phyloP scores from a whole-genome alignment of 2,113 vertebrate species.

The Pipa parva region DNA sequence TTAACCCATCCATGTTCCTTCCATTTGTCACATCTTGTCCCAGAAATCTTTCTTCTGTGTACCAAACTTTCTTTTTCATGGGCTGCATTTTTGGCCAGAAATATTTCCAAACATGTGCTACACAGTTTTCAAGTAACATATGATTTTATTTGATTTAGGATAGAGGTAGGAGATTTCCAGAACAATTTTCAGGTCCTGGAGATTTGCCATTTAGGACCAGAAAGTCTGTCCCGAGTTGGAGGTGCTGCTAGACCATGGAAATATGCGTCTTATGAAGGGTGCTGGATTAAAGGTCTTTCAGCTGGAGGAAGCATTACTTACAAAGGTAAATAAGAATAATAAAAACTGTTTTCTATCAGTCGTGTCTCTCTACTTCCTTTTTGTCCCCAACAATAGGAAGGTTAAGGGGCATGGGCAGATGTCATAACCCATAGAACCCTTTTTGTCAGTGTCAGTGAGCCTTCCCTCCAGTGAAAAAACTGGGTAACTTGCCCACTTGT shows the following conservation, averaged over 20 bases:
- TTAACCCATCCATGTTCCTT: no score
- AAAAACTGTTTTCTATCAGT: no score
- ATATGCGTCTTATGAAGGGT: conserved; percentile 56
- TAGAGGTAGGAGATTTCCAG: conserved; percentile 63
- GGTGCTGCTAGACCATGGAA: conserved; percentile 50
- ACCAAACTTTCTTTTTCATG: no score
- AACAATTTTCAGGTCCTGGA: conserved; percentile 64
- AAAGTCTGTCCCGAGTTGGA: conserved; percentile 29
- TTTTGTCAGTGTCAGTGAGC: background rate
- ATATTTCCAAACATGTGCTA: no score
- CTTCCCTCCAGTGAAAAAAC: background rate
- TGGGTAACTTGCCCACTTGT: no score
- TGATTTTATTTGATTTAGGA: conserved; percentile 52
- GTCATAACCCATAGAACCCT: background rate
- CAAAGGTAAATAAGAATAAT: conserved; percentile 10
- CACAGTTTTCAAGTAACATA: no score
- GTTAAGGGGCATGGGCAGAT: background rate
- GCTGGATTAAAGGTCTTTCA: conserved; percentile 53
- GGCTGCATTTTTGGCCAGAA: no score
- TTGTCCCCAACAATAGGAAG: background rate
- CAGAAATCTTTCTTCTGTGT: no score
- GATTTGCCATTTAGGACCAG: conserved; percentile 62
- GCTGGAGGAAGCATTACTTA: conserved; percentile 51
- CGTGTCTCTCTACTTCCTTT: background rate
- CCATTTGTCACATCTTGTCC: no score